Conservation (phyloP, 1,140 invertebrate genomes). For the Pygmarrhopalites habei region DNA sequence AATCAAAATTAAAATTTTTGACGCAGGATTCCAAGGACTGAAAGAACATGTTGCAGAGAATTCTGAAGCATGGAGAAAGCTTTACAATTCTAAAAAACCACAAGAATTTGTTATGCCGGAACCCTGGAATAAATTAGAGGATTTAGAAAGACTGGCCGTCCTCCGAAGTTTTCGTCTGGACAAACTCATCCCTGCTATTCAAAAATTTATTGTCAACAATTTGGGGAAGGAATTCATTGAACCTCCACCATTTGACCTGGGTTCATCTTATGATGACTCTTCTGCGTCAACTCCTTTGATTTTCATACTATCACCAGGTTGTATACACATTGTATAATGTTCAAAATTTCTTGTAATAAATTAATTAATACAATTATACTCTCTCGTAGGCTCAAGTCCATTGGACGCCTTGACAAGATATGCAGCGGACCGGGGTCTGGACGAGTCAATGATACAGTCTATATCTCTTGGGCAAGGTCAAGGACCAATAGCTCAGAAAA, state of each 20-base stretch:
- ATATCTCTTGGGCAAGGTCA: conserved; percentile 89
- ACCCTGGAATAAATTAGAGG: conserved; percentile 55
- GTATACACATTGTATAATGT: too few relatives aligned
- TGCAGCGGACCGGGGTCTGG: conserved; percentile 70
- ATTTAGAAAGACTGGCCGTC: conserved; percentile 51
- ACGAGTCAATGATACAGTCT: conserved; percentile 64
- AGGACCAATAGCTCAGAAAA: conserved; percentile 68
- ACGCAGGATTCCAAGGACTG: conserved; percentile 55
- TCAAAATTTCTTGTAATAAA: too few relatives aligned
- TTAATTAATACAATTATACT: too few relatives aligned
- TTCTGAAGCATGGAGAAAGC: conserved; percentile 60
- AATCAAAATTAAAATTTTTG: too few relatives aligned
- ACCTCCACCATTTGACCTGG: conserved; percentile 79
- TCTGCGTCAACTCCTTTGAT: conserved; percentile 73
- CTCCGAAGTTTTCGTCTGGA: conserved; percentile 78
- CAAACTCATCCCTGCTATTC: conserved; percentile 67
- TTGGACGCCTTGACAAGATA: conserved; percentile 74
- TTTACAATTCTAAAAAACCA: conserved; percentile 64
- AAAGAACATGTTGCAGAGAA: conserved; percentile 52
- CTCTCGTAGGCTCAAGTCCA: too few relatives aligned
- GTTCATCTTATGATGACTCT: conserved; percentile 76
- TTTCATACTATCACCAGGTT: conserved; percentile 81
- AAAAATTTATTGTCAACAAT: conserved; percentile 64
- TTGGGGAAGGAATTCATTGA: conserved; percentile 75
- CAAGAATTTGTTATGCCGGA: conserved; percentile 58